Evolutionary conservation across 2,888 invertebrate species (phyloP).

Genomic region (Agrenia bidenticulata): DNA sequence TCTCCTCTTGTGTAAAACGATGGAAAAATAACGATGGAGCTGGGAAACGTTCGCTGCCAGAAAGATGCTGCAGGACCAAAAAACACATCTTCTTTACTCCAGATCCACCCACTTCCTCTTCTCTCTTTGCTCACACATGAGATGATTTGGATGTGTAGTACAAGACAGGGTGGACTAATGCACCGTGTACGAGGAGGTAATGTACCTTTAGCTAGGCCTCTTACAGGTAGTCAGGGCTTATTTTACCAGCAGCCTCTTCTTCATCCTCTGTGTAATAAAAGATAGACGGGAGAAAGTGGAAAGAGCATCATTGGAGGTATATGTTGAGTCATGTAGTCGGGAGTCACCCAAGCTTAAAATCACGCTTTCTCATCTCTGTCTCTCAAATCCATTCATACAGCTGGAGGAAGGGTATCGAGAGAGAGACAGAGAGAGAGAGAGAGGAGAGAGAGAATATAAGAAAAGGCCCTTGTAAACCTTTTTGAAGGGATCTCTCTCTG

Average conservation of each 20-base stretch:
- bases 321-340: slow-evolving; percentile 8
- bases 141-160: too few relatives aligned
- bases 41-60: slow-evolving; percentile 3
- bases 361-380: slow-evolving; percentile 15
- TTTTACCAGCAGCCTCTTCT: too few relatives aligned
- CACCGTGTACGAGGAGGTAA: too few relatives aligned
- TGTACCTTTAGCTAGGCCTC: too few relatives aligned
- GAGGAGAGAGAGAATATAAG: too few relatives aligned
- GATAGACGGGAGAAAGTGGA: background rate
- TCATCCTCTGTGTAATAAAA: too few relatives aligned
- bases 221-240: too few relatives aligned
- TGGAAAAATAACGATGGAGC: slow-evolving; percentile 9
- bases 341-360: slow-evolving; percentile 8
- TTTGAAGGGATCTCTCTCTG: slow-evolving; percentile 1
- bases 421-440: background rate
- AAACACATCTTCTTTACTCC: slow-evolving; percentile 7
- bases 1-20: slow-evolving; percentile 12
- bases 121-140: background rate
- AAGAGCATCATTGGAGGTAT: background rate
- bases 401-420: background rate
- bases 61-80: background rate
- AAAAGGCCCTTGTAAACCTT: background rate
- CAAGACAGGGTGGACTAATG: too few relatives aligned
- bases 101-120: slow-evolving; percentile 1
- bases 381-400: slow-evolving; percentile 15